phyloP scores from a whole-genome alignment of 2,113 vertebrate species.

The Montifringilla adamsi region DNA sequence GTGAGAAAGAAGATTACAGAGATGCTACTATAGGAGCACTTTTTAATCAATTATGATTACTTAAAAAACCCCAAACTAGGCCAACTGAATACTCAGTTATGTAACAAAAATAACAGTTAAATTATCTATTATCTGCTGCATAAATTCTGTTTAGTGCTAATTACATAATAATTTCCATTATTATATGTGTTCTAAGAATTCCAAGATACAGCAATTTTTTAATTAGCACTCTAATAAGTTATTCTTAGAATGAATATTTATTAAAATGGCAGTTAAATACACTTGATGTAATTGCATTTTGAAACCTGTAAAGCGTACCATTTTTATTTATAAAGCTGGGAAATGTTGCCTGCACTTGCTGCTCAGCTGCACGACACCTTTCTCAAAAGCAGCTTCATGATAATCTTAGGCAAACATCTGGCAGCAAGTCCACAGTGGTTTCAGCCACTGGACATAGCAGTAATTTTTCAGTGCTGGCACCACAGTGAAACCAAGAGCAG shows the following conservation, averaged over 20 bases:
- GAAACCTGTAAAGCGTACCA: neutral
- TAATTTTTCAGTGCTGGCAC: neutral
- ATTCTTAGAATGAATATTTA: neutral
- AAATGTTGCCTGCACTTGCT: neutral
- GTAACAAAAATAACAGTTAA: neutral
- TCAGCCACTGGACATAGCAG: neutral
- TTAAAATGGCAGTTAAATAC: neutral
- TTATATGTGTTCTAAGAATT: neutral
- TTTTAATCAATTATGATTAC: neutral
- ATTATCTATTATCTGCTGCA: neutral
- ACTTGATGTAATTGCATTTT: neutral
- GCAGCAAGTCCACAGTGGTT: neutral
- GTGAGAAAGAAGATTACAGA: neutral
- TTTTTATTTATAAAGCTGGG: neutral
- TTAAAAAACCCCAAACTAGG: neutral
- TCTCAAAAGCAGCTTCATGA: neutral
- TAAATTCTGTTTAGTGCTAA: neutral
- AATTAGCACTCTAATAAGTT: neutral
- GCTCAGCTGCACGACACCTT: neutral
- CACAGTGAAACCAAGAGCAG: neutral
- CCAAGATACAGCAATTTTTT: neutral
- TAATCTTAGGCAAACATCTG: neutral
- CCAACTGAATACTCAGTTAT: neutral
- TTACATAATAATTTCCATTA: neutral
- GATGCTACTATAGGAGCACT: neutral